Evolutionary conservation across 2,113 vertebrate genomes (phyloP).

Genomic region (Baryphthengus martii): DNA sequence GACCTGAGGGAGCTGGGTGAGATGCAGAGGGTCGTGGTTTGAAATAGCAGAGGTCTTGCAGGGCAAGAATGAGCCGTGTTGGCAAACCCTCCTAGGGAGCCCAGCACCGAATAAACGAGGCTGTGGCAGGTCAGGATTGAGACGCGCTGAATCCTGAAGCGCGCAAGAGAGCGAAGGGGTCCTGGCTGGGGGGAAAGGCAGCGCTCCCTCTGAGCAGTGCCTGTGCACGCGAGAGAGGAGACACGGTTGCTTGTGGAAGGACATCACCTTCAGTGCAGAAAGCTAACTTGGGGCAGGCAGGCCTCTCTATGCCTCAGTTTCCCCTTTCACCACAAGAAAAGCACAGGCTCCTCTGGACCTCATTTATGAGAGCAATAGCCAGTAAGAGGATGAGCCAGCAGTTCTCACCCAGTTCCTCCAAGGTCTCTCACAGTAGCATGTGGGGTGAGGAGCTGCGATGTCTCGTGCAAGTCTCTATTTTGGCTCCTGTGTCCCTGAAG

Average conservation of each 20-base stretch:
- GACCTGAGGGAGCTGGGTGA: not conserved
- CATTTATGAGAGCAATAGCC: not conserved
- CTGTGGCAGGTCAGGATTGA: not conserved
- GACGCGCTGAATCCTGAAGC: not conserved
- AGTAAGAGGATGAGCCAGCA: fast-evolving
- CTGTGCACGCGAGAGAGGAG: fast-evolving
- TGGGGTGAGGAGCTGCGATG: not conserved
- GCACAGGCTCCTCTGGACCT: not conserved
- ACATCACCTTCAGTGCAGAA: not conserved
- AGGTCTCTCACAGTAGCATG: not conserved
- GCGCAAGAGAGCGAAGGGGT: not conserved
- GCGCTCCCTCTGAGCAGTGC: not conserved
- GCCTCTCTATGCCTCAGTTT: not conserved
- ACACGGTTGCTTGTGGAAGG: fast-evolving
- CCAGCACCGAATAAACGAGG: not conserved
- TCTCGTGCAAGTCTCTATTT: not conserved
- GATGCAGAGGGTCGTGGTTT: not conserved
- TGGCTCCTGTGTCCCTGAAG: not conserved
- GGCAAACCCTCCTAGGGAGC: not conserved
- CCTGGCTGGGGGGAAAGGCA: not conserved
- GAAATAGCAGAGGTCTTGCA: not conserved
- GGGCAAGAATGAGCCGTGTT: not conserved
- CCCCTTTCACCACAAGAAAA: not conserved
- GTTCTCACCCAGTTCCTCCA: not conserved
- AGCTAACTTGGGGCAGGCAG: not conserved